Base-by-base conservation (phyloP, 2,113 vertebrate genomes). In the Scortum barcoo region DNA sequence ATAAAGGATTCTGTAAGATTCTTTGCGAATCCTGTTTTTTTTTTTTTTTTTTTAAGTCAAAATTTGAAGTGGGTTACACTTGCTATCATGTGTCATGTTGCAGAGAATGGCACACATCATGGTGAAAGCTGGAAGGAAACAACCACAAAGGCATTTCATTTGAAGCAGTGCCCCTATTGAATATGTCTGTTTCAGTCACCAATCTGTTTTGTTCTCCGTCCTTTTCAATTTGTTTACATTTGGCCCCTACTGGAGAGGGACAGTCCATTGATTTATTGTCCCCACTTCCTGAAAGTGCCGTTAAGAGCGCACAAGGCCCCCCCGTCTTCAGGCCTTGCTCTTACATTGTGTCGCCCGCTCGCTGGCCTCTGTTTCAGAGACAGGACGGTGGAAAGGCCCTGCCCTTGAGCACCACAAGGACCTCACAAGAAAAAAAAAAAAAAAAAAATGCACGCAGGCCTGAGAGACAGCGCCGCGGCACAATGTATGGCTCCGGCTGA, bases 181-280 rank as follows among this genome's bases (percentile, higher is more conserved):
- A 87, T 81, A 67, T 79, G 87, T 90, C 83, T 92, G 91, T 93
- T 93, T 94, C 89, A 92, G 76, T 91, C 86, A 89, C 91, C 89
- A 86, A 89, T 93, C 88, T 83, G 87, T 88, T 94, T 94, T 95
- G 93, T 94, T 92, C 91, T 63, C 80, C 7, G 9, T 88, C 86
- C 89, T 85, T 93, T 95, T 94, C 89, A 93, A 94, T 94, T 92
- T 94, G 93, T 94, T 93, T 94, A 93, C 93, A 93, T 94, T 93
- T 92, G 92, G 91, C 89, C 90, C 86, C 92, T 91, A 90, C 86
- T 89, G 86, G 88, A 93, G 93, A 93, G 91, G 91, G 87, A 93
- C 89, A 93, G 90, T 93, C 88, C 83, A 94, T 94, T 93, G 91
- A 94, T 93, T 94, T 92, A 94, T 94, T 94, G 92, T 91, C 80